Conservation (phyloP, 2,888 invertebrate species). For the Acronicta leporina region DNA sequence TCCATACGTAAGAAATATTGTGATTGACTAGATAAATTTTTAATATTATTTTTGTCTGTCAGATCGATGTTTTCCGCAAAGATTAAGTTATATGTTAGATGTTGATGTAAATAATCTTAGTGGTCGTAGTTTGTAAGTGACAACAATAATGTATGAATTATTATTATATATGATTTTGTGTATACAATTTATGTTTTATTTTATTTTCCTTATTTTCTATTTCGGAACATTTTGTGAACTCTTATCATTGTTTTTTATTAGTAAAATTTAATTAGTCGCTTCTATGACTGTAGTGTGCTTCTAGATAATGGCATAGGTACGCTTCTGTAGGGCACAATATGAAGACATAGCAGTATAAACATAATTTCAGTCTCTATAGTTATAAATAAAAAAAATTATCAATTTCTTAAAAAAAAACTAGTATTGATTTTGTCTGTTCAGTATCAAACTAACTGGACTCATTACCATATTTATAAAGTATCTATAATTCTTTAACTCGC, state of each 20-base stretch:
- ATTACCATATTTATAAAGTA: too few species aligned
- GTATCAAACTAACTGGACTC: neutral
- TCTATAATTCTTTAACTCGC: too few species aligned
- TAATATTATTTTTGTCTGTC: constrained; percentile 47
- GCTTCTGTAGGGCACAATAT: neutral
- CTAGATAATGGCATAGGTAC: neutral
- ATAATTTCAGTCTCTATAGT: neutral
- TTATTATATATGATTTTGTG: constrained; percentile 62
- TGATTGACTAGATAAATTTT: constrained; percentile 58
- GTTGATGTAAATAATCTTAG: constrained; percentile 59
- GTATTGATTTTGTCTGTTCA: neutral
- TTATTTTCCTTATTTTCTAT: constrained; percentile 16
- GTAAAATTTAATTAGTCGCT: constrained; percentile 8
- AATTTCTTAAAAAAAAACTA: neutral
- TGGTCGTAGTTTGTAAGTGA: constrained; percentile 52
- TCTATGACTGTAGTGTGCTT: constrained; percentile 11
- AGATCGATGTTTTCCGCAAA: constrained; percentile 51
- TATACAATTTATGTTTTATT: constrained; percentile 61
- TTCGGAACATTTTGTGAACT: neutral
- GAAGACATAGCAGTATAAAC: neutral
- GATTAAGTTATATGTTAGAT: constrained; percentile 56
- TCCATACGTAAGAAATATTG: constrained; percentile 73
- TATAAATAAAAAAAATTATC: neutral
- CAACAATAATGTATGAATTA: constrained; percentile 62
- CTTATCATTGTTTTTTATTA: constrained; percentile 3